Base-by-base conservation (phyloP, 1,140 invertebrate genomes). In the Orussus abietinus region DNA sequence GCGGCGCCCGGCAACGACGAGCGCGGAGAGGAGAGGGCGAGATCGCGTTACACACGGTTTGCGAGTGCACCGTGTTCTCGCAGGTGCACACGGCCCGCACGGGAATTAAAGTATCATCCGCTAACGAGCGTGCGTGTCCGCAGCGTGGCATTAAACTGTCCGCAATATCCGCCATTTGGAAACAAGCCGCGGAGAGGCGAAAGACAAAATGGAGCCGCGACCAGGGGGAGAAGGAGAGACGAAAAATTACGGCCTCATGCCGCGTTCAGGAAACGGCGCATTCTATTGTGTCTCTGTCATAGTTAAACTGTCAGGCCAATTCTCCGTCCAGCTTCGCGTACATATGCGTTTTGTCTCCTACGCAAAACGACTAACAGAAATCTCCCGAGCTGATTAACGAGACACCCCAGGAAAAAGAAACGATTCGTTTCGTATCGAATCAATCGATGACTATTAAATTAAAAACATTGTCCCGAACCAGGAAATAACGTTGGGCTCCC, bases 251-350 rank as follows among this genome's bases (percentile, higher is more conserved):
- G 54, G 49, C 49, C 40, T 61, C 63, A 64, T 61, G 64, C 53
- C 47, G 57, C 50, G 46, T 61, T 64, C 68, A 68, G 70, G 70
- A 73, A 70, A 69, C 66, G 55, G 47, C 55, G 53, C 49, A 68
- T 69, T 70, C 68, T 70, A 73, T 73, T 73, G 70, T 73, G 57
- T 57, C 59, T 68, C 66, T 70, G 67, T 70, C 65, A 68, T 71
- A 70, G 67, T 67, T 73, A 70, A 73, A 70, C 66, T 69, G 69
- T 70, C 68, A 65, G 55, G 54, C 57, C 55, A 64, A 67, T 72
- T 69, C 67, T 47, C 55, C 60, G 49, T 60, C 47, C 46, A 44
- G 51, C 47, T 53, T 53, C n/a, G n/a, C n/a, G n/a, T 17, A 19
- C n/a, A 21, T 18, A 17, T 35, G 22, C 33, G 22, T 35, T 35